Conservation (phyloP, 1,140 invertebrate species). For the Nixonia krombeini region DNA sequence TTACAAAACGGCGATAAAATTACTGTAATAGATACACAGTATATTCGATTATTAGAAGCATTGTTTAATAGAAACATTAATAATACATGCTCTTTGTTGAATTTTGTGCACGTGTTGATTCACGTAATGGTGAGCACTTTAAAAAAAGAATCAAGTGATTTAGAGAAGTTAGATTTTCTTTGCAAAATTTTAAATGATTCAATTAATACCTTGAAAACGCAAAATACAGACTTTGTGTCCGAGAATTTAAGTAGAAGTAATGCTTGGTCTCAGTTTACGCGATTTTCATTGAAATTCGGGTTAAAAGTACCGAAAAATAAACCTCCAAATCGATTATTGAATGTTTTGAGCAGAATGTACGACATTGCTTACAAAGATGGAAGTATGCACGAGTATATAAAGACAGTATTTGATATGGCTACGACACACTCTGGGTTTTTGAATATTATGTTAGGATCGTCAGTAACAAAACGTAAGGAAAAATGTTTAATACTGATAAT, state of each 20-base stretch:
- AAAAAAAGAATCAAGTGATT: constrained; percentile 72
- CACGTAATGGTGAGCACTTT: constrained; percentile 71
- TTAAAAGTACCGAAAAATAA: constrained; percentile 72
- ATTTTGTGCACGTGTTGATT: constrained; percentile 74
- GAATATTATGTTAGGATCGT: constrained; percentile 74
- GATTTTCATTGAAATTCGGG: constrained; percentile 76
- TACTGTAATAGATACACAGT: constrained; percentile 48
- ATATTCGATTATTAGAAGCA: constrained; percentile 61
- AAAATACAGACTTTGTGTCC: constrained; percentile 61
- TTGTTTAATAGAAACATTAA: constrained; percentile 61
- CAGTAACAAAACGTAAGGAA: constrained; percentile 67
- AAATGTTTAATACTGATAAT: no score
- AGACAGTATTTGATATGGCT: constrained; percentile 80
- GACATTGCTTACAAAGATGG: constrained; percentile 72
- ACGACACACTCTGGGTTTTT: constrained; percentile 82
- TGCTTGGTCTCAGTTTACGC: constrained; percentile 78
- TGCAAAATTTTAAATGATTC: constrained; percentile 56
- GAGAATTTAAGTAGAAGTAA: constrained; percentile 71
- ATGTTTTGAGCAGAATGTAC: constrained; percentile 73
- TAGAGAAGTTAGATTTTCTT: constrained; percentile 65
- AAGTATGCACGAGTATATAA: constrained; percentile 69
- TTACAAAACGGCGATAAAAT: constrained; percentile 63
- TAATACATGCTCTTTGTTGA: constrained; percentile 67
- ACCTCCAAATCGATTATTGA: constrained; percentile 65
- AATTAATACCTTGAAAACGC: constrained; percentile 52